Conservation (phyloP, 2,113 vertebrate genomes). For the Cyanoliseus patagonus region DNA sequence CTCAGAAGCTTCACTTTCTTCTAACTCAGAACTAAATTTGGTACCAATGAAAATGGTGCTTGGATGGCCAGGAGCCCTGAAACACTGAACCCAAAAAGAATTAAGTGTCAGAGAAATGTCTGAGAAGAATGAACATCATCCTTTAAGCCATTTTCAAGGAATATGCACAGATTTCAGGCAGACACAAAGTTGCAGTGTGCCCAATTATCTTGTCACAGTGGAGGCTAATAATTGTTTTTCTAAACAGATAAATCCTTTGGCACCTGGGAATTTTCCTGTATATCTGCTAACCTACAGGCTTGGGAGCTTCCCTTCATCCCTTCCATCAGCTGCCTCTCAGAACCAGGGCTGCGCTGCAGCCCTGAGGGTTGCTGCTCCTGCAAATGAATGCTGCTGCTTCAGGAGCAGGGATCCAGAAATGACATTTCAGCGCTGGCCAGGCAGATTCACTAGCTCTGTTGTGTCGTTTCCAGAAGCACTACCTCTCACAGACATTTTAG, state of each 20-base stretch:
- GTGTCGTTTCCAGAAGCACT: conserved; percentile 26
- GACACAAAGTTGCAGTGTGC: not conserved
- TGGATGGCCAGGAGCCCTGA: not conserved
- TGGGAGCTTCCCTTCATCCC: not conserved
- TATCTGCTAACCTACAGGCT: not conserved
- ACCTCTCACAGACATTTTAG: conserved; percentile 33
- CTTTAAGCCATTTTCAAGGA: not conserved
- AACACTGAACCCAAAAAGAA: not conserved
- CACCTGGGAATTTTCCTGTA: not conserved
- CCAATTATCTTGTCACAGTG: not conserved
- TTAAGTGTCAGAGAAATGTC: not conserved
- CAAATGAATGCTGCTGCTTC: not conserved
- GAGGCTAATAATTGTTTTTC: not conserved
- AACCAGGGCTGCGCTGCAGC: not conserved
- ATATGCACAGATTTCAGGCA: not conserved
- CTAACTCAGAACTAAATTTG: rapidly evolving
- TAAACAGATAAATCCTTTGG: not conserved
- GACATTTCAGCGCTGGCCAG: not conserved
- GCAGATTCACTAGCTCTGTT: not conserved
- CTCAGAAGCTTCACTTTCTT: not conserved
- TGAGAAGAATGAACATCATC: not conserved
- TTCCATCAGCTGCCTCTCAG: rapidly evolving
- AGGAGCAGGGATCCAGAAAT: not conserved
- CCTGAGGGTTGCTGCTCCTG: not conserved
- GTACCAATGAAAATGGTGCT: not conserved